Evolutionary conservation across 2,797 vertebrate species (phyloP), one percentile per base, ranked within the genome.

Genomic region (Danio choprae): DNA sequence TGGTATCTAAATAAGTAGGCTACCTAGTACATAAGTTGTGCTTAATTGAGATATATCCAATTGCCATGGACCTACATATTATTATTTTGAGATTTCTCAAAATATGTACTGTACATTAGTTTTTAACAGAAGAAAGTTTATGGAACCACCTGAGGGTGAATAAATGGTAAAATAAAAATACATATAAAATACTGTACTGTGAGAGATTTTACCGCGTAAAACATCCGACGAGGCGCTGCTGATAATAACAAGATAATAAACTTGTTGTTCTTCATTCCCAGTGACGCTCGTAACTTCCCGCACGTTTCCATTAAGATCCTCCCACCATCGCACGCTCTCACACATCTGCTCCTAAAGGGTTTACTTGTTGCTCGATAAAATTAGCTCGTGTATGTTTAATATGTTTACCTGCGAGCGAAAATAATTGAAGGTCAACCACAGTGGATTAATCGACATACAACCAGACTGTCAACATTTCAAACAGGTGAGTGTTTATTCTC

Each of bases 401-500:
- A 4, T 11, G 22, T 72, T 16, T 58, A 15, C n/a, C 6, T 16
- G 12, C 4, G 11, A 1, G 11, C 8, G 13, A 22, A 22, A 44
- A 22, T 56, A 43, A 56, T 2, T 4, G 6, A 6, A 56, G 51
- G 12, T 43, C 41, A 8, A 0, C 67, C 0, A 4, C n/a, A 9
- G 11, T n/a, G 20, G 4, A 5, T 43, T 55, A 11, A 8, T 70
- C 6, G 5, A 0, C 29, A 12, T 60, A 16, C 29, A 38, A 22
- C 11, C 29, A 13, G 13, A 15, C 59, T 40, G 58, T 1, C 4
- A 16, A 40, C 59, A 40, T 15, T 9, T 40, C n/a, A n/a, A 15
- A 62, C 13, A 40, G 68, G 68, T 70, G 50, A 6, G 68, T 55
- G 68, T 20, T 71, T 55, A 18, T 20, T 55, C 11, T 55, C n/a